These are phyloP conservation scores for Hippoglossus hippoglossus DNA, from an alignment of 2,797 vertebrate species.

Conservation along the genomic window DNA sequence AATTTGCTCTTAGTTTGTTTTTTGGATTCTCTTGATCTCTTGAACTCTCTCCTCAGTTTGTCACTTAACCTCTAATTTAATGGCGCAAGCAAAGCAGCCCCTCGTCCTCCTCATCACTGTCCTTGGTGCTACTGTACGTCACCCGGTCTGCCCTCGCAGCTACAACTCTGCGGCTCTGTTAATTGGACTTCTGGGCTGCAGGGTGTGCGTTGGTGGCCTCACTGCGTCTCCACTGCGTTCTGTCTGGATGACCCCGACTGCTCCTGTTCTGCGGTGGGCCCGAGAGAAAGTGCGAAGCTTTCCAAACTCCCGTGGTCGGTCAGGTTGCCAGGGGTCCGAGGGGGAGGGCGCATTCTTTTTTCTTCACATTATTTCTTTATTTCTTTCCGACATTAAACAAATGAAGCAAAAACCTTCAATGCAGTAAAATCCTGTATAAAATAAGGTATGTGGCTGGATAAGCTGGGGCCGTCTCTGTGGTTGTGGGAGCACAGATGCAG, in stretches of 20 bases:
- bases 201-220: slow-evolving; percentile 41
- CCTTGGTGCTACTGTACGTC: slow-evolving; percentile 1
- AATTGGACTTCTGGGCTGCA: slow-evolving; percentile 13
- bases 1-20: slow-evolving; percentile 14
- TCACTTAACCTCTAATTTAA: slow-evolving; percentile 2
- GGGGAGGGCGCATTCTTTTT: slow-evolving; percentile 54
- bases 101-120: not conserved
- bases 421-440: slow-evolving; percentile 72
- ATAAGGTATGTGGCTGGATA: slow-evolving; percentile 71
- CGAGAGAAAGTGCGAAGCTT: slow-evolving; percentile 50
- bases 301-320: slow-evolving; percentile 75
- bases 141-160: not conserved
- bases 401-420: slow-evolving; percentile 72
- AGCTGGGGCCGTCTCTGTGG: slow-evolving; percentile 64
- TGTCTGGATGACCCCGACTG: slow-evolving; percentile 62
- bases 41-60: slow-evolving; percentile 3
- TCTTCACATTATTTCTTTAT: slow-evolving; percentile 67
- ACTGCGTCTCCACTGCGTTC: slow-evolving; percentile 36
- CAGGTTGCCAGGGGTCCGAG: slow-evolving; percentile 59
- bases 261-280: slow-evolving; percentile 56
- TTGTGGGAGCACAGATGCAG: slow-evolving; percentile 66
- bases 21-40: not conserved
- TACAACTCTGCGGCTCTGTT: slow-evolving; percentile 17
- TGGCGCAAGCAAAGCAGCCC: not conserved
- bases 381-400: slow-evolving; percentile 75